phyloP scores from a whole-genome alignment of 2,113 vertebrate species.

The Colaptes auratus region DNA sequence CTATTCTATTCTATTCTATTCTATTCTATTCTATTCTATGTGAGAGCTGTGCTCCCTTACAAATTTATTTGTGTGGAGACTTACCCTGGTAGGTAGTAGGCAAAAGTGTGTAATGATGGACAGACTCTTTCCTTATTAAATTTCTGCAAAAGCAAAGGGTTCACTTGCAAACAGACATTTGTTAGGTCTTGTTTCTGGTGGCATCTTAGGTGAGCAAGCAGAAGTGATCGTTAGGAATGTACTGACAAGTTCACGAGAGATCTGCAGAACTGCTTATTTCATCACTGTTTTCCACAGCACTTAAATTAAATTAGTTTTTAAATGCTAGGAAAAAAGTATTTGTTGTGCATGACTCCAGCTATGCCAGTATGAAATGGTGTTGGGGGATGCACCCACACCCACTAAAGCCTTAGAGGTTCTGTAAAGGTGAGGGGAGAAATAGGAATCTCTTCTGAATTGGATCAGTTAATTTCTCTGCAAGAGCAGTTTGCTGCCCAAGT shows the following conservation, averaged over 20 bases:
- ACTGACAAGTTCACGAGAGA: not conserved
- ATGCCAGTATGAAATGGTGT: not conserved
- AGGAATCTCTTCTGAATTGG: not conserved
- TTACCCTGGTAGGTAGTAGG: not conserved
- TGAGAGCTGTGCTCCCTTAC: not conserved
- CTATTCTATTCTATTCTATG: no score
- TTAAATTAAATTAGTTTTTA: no score
- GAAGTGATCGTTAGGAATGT: not conserved
- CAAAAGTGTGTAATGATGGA: rapidly evolving
- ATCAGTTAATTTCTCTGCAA: not conserved
- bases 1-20: no score
- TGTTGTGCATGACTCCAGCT: not conserved
- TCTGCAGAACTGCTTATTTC: not conserved
- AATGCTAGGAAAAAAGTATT: no score
- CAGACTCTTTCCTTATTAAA: not conserved
- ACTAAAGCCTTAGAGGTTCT: not conserved
- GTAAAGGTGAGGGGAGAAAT: not conserved
- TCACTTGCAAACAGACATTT: not conserved
- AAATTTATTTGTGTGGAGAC: not conserved
- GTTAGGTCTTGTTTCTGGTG: not conserved
- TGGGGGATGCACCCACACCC: rapidly evolving
- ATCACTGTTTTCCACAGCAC: not conserved
- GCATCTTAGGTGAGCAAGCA: not conserved
- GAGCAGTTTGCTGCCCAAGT: not conserved
- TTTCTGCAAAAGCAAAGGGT: not conserved